Evolutionary conservation across 2,797 vertebrate genomes (phyloP).

Genomic region (Arnoldichthys spilopterus): DNA sequence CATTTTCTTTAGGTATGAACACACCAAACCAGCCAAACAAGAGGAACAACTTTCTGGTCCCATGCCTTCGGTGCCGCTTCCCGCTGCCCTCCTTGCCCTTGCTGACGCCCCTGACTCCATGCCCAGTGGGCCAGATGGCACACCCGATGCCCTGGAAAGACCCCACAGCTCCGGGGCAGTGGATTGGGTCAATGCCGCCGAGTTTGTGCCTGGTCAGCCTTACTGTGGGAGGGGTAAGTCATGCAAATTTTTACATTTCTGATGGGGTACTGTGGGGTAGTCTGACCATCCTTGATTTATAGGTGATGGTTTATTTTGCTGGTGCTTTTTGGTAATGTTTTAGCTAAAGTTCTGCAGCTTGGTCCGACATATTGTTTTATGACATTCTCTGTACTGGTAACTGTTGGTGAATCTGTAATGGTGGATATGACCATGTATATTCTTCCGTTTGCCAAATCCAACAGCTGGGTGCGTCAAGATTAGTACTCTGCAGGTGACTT

Average conservation of each 20-base stretch:
- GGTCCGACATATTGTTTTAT: neutral
- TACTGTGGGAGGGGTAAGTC: slow-evolving; percentile 94
- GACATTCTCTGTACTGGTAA: neutral
- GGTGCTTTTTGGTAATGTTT: neutral
- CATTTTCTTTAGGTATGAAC: slow-evolving; percentile 84
- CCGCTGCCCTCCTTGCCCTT: slow-evolving; percentile 74
- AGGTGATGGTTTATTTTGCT: neutral
- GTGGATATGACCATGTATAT: neutral
- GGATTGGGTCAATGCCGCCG: slow-evolving; percentile 96
- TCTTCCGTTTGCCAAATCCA: neutral
- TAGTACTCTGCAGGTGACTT: neutral
- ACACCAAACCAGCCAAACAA: slow-evolving; percentile 88
- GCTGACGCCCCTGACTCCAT: slow-evolving; percentile 72
- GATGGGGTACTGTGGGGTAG: neutral
- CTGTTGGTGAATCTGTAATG: neutral
- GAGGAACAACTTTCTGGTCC: slow-evolving; percentile 82
- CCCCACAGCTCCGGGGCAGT: slow-evolving; percentile 76
- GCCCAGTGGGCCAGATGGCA: slow-evolving; percentile 69
- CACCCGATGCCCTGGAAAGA: slow-evolving; percentile 47
- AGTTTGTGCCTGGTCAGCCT: slow-evolving; percentile 97
- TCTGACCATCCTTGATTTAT: neutral
- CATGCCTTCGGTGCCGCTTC: slow-evolving; percentile 72
- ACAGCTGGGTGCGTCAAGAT: neutral
- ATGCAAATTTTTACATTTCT: neutral
- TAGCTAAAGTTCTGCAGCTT: neutral